Base-by-base conservation (phyloP, 1,140 invertebrate genomes). In the Hermetia illucens region DNA sequence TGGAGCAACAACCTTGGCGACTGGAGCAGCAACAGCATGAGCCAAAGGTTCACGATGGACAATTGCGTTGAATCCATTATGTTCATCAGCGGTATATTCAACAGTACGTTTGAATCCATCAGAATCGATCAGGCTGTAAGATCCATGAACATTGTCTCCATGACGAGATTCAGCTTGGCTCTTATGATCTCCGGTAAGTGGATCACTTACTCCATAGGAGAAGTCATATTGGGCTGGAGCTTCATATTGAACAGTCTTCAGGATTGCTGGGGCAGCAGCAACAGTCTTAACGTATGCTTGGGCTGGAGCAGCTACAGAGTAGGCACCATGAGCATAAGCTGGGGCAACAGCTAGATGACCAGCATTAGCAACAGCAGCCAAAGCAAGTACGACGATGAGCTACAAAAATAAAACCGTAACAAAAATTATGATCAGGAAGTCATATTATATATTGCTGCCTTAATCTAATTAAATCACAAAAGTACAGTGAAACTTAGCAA, bases 111-210 rank as follows among this genome's bases (percentile, higher is more conserved):
- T 51, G 44, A 65, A 71, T 39, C 74, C 74, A 50, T 75, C 74
- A 12, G 73, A 65, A 51, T 75, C 72, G 16, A 73, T 58, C 37
- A 75, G 52, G 34, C 66, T 69, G 61, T 74, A 74, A 25, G 66
- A 64, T 38, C 73, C 74, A 46, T 70, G 67, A 20, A 75, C 71
- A 5, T 70, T 62, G 47, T 74, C 69, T 45, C 71, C 64, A 33
- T 47, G 39, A 20, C 50, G 44, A 38, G 42, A 46, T 43, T 52
- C 48, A 19, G 37, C 21, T 34, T 44, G 44, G 21, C 34, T 39
- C 33, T 19, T 32, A 5, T 32, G 4, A 32, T 39, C 19, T 21
- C 16, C 18, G 27, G 18, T 30, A n/a, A 32, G 13, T 5, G 8
- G n/a, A 18, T 39, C 25, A 6, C 17, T 5, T n/a, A 64, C 47